phyloP scores from a whole-genome alignment of 2,888 invertebrate species.

The Folsomia candida region DNA sequence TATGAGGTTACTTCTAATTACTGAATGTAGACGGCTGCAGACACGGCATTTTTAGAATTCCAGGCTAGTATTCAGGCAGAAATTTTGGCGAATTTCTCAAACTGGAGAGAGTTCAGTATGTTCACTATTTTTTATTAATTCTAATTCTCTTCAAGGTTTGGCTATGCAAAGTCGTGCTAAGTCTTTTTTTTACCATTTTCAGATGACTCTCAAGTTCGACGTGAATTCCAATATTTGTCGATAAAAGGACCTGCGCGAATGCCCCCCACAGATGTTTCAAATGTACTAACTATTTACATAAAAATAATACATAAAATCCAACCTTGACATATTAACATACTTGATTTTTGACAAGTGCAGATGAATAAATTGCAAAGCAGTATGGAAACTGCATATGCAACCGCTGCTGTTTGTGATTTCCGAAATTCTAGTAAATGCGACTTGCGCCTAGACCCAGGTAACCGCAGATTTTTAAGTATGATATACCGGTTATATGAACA shows the following conservation, averaged over 20 bases:
- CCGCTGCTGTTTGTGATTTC: conserved; percentile 52
- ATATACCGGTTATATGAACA: too few species aligned
- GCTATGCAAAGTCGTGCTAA: too few species aligned
- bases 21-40: conserved; percentile 35
- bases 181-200: too few species aligned
- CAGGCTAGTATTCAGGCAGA: conserved; percentile 40
- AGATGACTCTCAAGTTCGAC: conserved; percentile 25
- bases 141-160: too few species aligned
- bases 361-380: conserved; percentile 50
- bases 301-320: too few species aligned
- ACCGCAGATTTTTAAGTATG: too few species aligned
- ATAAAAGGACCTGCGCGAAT: conserved; percentile 47
- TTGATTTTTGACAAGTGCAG: conserved; percentile 27
- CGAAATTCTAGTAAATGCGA: conserved; percentile 42
- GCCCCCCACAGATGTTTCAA: conserved; percentile 30
- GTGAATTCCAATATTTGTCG: conserved; percentile 44
- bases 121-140: too few species aligned
- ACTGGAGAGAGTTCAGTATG: conserved; percentile 38
- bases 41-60: conserved; percentile 34
- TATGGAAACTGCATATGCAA: conserved; percentile 53
- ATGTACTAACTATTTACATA: conserved; percentile 22
- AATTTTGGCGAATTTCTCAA: conserved; percentile 41
- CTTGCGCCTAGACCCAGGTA: conserved; percentile 52
- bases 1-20: conserved; percentile 3
- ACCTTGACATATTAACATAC: too few species aligned